These are phyloP conservation scores for Lindbergichthys nudifrons DNA, from an alignment of 2,797 vertebrate species.

Conservation along the genomic window DNA sequence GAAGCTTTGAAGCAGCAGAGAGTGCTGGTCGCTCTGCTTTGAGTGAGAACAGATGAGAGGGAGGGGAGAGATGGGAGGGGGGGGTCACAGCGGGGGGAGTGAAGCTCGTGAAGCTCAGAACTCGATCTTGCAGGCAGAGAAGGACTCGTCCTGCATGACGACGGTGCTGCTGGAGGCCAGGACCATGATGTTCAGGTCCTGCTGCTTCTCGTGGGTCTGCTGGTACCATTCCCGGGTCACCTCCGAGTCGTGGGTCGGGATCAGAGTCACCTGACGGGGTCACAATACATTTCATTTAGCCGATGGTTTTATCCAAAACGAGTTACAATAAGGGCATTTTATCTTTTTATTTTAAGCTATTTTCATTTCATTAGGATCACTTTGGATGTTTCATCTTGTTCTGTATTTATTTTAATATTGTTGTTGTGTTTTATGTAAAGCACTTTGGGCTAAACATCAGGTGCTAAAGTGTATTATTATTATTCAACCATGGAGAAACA, in stretches of 20 bases:
- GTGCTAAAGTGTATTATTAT: no score
- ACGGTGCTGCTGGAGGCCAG: conserved; percentile 99
- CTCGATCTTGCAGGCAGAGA: conserved; percentile 99
- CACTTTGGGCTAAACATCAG: no score
- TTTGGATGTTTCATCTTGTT: no score
- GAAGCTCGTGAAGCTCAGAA: conserved; percentile 81
- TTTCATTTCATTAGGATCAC: no score
- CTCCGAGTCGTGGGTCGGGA: conserved; percentile 97
- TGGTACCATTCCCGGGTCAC: conserved; percentile 99
- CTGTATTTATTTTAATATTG: no score
- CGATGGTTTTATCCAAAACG: no score
- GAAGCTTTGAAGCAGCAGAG: conserved; percentile 60
- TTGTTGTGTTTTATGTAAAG: no score
- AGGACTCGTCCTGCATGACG: conserved; percentile 99
- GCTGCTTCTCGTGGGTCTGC: conserved; percentile 97
- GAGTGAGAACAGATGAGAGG: conserved; percentile 39
- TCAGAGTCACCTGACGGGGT: conserved; percentile 91
- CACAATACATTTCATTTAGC: background rate
- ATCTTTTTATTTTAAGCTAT: no score
- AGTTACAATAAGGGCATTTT: no score
- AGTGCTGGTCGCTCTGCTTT: conserved; percentile 44
- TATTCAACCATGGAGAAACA: no score
- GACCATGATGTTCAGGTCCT: conserved; percentile 97
- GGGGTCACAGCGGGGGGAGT: background rate
- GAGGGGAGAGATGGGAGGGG: background rate